phyloP scores from a whole-genome alignment of 2,888 invertebrate species.

The Pachydiplax longipennis region DNA sequence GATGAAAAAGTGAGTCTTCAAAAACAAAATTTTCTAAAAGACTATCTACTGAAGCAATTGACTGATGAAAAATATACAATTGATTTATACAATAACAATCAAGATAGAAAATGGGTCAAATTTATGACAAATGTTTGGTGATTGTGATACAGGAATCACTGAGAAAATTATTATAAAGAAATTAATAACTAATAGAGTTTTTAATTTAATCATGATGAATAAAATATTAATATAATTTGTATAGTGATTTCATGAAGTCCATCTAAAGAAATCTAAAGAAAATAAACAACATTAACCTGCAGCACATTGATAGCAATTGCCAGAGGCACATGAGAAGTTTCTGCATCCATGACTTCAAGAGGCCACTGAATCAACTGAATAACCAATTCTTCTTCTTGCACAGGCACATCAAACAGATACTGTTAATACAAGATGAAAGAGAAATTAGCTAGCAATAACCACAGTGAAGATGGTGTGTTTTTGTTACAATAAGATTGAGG shows the following conservation, averaged over 20 bases:
- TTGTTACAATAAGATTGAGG: too few species aligned
- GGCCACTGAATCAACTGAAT: constrained; percentile 63
- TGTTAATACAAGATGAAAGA: constrained; percentile 51
- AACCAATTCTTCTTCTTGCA: constrained; percentile 59
- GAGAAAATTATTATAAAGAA: too few species aligned
- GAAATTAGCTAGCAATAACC: not conserved
- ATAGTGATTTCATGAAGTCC: too few species aligned
- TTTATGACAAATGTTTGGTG: too few species aligned
- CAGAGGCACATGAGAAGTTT: constrained; percentile 47
- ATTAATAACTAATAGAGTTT: too few species aligned
- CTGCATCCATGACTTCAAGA: constrained; percentile 53
- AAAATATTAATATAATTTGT: too few species aligned
- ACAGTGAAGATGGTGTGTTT: not conserved
- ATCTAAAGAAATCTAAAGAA: not conserved
- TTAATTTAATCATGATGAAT: too few species aligned
- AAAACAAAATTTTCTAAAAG: not conserved
- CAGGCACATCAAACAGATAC: constrained; percentile 61
- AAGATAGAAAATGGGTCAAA: too few species aligned
- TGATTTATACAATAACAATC: too few species aligned
- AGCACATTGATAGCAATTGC: constrained; percentile 54
- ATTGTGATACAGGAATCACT: too few species aligned
- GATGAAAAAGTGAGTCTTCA: constrained; percentile 6
- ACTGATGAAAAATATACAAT: too few species aligned
- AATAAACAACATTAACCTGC: constrained; percentile 51
- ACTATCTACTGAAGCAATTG: too few species aligned